Conservation (phyloP, 2,113 vertebrate species). For the Bungarus multicinctus region DNA sequence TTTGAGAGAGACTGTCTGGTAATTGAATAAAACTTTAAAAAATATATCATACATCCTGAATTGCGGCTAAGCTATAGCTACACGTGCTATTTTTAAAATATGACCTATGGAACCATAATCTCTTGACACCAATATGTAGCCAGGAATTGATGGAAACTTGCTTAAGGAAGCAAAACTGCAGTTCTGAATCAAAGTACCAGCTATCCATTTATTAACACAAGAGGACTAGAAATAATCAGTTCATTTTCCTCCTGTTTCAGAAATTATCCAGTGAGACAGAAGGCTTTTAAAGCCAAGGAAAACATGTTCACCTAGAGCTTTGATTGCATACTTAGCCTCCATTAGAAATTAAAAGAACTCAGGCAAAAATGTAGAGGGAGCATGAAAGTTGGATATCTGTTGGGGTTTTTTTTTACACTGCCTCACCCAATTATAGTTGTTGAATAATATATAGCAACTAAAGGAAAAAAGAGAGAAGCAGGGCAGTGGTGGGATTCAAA, state of each 20-base stretch:
- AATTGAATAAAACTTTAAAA: not conserved
- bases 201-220: not conserved
- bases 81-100: not conserved
- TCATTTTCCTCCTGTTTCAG: not conserved
- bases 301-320: not conserved
- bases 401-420: not conserved
- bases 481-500: not conserved
- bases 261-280: not conserved
- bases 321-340: not conserved
- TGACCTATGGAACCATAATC: not conserved
- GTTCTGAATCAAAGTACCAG: not conserved
- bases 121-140: not conserved
- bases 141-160: not conserved
- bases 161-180: not conserved
- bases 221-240: not conserved
- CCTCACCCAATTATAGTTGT: not conserved
- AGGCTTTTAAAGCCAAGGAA: slow-evolving; percentile 36
- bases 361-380: not conserved
- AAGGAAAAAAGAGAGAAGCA: not conserved
- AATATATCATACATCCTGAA: not conserved
- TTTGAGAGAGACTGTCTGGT: not conserved
- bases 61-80: not conserved
- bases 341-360: slow-evolving; percentile 1
- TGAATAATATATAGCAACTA: slow-evolving; percentile 14
- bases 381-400: not conserved